Percentiles rank a stretch among this genome's conserved stretches.
phyloP scores from a whole-genome alignment of 64 coral and sea anemone species.

The Stichodactyla mertensii region DNA sequence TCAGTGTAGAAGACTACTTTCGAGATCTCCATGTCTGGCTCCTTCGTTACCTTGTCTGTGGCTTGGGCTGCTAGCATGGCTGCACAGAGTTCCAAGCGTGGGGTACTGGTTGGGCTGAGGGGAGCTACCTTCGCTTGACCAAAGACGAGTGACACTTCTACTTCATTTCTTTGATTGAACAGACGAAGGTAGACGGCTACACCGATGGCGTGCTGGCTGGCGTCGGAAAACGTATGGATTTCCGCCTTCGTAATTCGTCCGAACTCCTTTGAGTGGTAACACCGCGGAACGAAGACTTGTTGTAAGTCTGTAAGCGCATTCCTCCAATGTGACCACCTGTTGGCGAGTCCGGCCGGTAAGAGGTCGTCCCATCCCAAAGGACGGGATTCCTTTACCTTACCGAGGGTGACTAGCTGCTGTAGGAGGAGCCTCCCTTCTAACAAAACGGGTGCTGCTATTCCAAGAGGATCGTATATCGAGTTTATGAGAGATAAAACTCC shows the following conservation, averaged over 20 bases:
- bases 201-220: conserved; percentile 59
- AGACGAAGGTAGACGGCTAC: conserved; percentile 45
- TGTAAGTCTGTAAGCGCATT: conserved; percentile 7
- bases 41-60: background rate
- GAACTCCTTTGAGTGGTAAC: conserved; percentile 50
- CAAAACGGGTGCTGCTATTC: conserved; percentile 20
- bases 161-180: conserved; percentile 8
- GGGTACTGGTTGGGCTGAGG: conserved; percentile 34
- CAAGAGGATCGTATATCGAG: conserved; percentile 47
- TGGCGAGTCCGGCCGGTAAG: background rate
- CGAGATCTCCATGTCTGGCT: background rate
- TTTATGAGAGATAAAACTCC: conserved; percentile 36
- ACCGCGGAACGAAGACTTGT: conserved; percentile 35
- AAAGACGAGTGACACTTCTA: conserved; percentile 22
- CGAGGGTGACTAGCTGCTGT: background rate
- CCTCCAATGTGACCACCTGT: conserved; percentile 46
- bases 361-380: conserved; percentile 16
- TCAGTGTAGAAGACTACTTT: background rate
- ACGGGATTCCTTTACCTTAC: background rate
- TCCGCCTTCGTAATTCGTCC: conserved; percentile 28
- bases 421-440: conserved; percentile 9
- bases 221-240: conserved; percentile 16
- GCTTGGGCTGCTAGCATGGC: conserved; percentile 35
- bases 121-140: conserved; percentile 56
- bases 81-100: conserved; percentile 34